phyloP scores from a whole-genome alignment of 2,113 vertebrate species.

The Lepus europaeus region DNA sequence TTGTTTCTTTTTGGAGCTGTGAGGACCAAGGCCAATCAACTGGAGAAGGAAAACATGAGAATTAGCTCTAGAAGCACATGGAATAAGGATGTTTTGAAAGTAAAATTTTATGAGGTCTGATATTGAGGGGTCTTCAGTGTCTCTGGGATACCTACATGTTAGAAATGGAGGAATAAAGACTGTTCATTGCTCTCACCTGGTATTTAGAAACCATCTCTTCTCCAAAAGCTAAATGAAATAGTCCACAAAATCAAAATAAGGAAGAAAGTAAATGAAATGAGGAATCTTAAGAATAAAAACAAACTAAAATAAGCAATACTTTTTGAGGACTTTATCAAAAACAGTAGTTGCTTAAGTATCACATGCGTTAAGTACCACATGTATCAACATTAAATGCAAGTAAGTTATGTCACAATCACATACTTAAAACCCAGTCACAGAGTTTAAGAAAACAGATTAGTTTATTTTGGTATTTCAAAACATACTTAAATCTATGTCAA shows the following conservation, averaged over 20 bases:
- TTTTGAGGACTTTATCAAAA: constrained; percentile 64
- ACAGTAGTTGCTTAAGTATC: constrained; percentile 54
- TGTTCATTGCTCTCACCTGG: constrained; percentile 66
- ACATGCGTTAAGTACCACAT: constrained; percentile 72
- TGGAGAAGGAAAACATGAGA: constrained; percentile 78
- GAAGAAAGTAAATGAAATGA: constrained; percentile 65
- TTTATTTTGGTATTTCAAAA: constrained; percentile 69
- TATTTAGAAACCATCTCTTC: constrained; percentile 75
- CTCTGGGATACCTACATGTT: constrained; percentile 18
- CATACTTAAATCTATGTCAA: constrained; percentile 72
- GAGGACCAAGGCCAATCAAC: constrained; percentile 89
- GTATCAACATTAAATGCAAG: constrained; percentile 61
- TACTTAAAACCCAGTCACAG: constrained; percentile 60
- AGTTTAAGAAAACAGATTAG: constrained; percentile 73
- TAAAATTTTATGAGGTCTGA: constrained; percentile 29
- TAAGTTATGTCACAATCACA: constrained; percentile 60
- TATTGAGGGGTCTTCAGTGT: neutral
- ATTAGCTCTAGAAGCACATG: constrained; percentile 54
- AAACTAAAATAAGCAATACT: constrained; percentile 53
- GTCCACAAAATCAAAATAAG: constrained; percentile 71
- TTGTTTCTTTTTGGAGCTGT: constrained; percentile 88
- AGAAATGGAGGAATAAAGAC: constrained; percentile 39
- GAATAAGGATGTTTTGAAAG: constrained; percentile 55
- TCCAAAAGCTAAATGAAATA: constrained; percentile 63
- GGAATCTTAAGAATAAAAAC: constrained; percentile 46